Evolutionary conservation across 2,888 invertebrate genomes (phyloP), one percentile per base, ranked within the genome.

Genomic region (Steinernema scapterisci): DNA sequence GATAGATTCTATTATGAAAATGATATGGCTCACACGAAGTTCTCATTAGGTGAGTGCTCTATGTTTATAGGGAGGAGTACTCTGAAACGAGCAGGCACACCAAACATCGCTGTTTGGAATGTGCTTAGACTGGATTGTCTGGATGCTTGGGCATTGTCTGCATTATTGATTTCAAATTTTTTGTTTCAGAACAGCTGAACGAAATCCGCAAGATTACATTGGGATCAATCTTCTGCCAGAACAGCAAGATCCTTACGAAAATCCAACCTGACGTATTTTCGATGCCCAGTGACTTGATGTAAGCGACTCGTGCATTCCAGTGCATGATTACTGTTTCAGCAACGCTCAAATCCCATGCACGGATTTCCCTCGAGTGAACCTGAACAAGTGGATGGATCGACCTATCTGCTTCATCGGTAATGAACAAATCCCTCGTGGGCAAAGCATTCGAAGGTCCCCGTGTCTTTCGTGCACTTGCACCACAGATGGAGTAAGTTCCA

Each of bases 191-290:
- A 43, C 95, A 96, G 91, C 89, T 95, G n/a, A 88, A 89, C 0
- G 93, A 95, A 88, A 92, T 96, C 73, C 91, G 94, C 0, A 95
- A 95, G 88, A 91, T 92, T 0, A 94, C 94, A 0, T 87, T 96
- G 54, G 92, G 95, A 0, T 95, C 94, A 88, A 89, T 95, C 0
- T 88, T 94, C 77, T 96, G 96, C 86, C 93, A 94, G 79, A 96
- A 95, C 89, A 92, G 95, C 88, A 95, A 95, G 87, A 90, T 92
- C 6, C 91, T 92, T 48, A 92, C 92, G 16, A 93, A 94, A 73
- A 94, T 96, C 88, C 96, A 96, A 87, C 91, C 94, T 73, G 93
- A 93, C 2, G 92, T 93, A 0, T 94, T 96, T 86, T 95, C 95
- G 88, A 90, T 95, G 77, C 95, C 95, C 0, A 85, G 86, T 63